Percentiles rank a stretch among this genome's conserved stretches.
Conservation (phyloP, 2,113 vertebrate species). For the Cyanoramphus novaezelandiae region DNA sequence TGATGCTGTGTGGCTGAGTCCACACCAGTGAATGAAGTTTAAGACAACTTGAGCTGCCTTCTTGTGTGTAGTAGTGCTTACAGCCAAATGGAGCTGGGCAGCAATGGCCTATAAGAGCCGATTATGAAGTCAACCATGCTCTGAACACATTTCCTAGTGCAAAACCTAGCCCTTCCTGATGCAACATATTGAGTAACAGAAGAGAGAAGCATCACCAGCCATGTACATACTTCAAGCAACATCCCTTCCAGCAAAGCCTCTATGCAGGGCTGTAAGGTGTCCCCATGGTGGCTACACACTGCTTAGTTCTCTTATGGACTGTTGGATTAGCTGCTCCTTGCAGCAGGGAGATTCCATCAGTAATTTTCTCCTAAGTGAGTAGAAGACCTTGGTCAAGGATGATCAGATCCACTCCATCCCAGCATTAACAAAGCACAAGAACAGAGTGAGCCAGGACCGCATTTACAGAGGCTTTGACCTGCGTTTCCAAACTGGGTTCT, state of each 20-base stretch:
- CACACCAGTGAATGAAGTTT: not conserved
- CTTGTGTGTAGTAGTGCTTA: too few relatives aligned
- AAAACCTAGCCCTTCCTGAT: not conserved
- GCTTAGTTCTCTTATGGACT: not conserved
- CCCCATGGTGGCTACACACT: fast-evolving
- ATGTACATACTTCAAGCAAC: not conserved
- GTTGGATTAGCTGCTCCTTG: not conserved
- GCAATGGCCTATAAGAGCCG: not conserved
- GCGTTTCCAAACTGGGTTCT: not conserved
- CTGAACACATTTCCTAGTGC: not conserved
- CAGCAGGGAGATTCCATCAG: not conserved
- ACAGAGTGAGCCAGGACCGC: not conserved
- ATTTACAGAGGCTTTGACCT: not conserved
- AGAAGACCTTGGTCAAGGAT: not conserved
- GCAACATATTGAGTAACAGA: not conserved
- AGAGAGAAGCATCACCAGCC: not conserved
- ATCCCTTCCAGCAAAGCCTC: not conserved
- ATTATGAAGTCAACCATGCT: not conserved
- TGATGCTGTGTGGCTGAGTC: not conserved
- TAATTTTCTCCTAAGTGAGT: not conserved
- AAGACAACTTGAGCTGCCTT: not conserved
- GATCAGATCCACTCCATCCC: not conserved
- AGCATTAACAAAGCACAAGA: not conserved
- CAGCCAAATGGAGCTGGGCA: not conserved
- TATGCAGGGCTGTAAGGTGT: not conserved